Conservation (phyloP, 1,140 invertebrate species). For the Drosophila littoralis region DNA sequence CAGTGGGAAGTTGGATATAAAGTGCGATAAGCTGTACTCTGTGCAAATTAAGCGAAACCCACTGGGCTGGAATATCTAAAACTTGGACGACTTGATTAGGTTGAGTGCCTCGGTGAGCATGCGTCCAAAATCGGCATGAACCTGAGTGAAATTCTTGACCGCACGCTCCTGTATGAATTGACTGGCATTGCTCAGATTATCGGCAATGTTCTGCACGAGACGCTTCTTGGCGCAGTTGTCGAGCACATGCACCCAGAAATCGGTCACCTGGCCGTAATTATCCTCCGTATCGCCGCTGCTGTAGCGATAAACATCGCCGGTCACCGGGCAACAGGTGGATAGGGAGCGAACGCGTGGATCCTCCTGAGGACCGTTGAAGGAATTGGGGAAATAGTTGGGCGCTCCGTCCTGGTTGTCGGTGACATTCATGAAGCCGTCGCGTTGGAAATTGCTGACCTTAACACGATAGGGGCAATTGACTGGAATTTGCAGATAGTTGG, state of each 20-base stretch:
- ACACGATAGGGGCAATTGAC: slow-evolving; percentile 96
- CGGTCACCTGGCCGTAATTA: slow-evolving; percentile 93
- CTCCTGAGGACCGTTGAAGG: slow-evolving; percentile 92
- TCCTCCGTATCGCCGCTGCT: slow-evolving; percentile 93
- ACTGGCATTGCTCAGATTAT: slow-evolving; percentile 90
- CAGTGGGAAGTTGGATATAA: slow-evolving; percentile 14
- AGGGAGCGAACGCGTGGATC: slow-evolving; percentile 86
- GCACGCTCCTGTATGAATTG: slow-evolving; percentile 94
- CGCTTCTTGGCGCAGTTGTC: slow-evolving; percentile 89
- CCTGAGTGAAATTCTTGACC: slow-evolving; percentile 90
- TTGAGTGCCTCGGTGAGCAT: slow-evolving; percentile 88
- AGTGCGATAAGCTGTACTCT: slow-evolving; percentile 21
- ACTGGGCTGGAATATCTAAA: slow-evolving; percentile 80
- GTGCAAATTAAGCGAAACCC: slow-evolving; percentile 37
- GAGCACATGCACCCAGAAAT: slow-evolving; percentile 93
- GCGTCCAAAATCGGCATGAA: slow-evolving; percentile 88
- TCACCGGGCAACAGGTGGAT: slow-evolving; percentile 85
- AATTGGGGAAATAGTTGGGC: slow-evolving; percentile 98
- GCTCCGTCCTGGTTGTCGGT: slow-evolving; percentile 90
- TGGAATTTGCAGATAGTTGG: slow-evolving; percentile 96
- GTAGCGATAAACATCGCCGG: slow-evolving; percentile 90
- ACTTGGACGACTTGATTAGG: slow-evolving; percentile 86
- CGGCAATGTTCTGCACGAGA: slow-evolving; percentile 92
- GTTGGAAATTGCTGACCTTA: slow-evolving; percentile 90
- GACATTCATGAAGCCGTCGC: slow-evolving; percentile 92